Base-by-base conservation (phyloP, 2,797 vertebrate species). In the Anas acuta region DNA sequence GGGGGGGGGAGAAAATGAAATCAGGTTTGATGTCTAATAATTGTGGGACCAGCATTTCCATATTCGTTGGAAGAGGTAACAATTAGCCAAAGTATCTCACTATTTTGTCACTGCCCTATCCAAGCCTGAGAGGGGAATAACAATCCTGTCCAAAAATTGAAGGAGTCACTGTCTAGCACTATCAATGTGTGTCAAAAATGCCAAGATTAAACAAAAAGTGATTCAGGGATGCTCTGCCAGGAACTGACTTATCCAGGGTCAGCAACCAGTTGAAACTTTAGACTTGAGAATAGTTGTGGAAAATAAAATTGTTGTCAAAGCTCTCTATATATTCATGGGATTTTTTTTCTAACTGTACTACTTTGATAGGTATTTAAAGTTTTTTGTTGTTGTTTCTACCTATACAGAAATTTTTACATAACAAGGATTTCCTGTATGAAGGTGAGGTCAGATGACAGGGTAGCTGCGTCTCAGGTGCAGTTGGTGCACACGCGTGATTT, bases 401-500 rank as follows among this genome's bases (percentile, higher is more conserved):
- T 43, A 17, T 43, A 43, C 41, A 43, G 41, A 43, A 43, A 43
- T 43, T 43, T 7, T 43, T 43, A 43, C 41, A 43, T 18, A 43
- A 43, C 41, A 43, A 43, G 17, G 4, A 71, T 91, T 65, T 37
- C 22, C 0, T 26, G 9, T 11, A 4, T 4, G 57, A 64, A 79
- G 54, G 1, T 19, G 26, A 65, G 66, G 65, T 78, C 45, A 69
- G 54, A 33, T 4, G 22, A 3, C 3, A 43, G 21, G 25, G 15
- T 41, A 62, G 19, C 18, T 26, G 47, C 8, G 25, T 17, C 14
- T 35, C 20, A 4, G 53, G 12, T 74, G 2, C 35, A 13, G 1
- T 26, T 4, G 30, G 32, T 37, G 32, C 39, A 5, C 1, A 0
- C 0, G 2, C 3, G 54, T 1, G 8, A 0, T 2, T 11, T 10